Evolutionary conservation across 2,797 vertebrate genomes (phyloP).

Genomic region (Sebastolobus altivelis): DNA sequence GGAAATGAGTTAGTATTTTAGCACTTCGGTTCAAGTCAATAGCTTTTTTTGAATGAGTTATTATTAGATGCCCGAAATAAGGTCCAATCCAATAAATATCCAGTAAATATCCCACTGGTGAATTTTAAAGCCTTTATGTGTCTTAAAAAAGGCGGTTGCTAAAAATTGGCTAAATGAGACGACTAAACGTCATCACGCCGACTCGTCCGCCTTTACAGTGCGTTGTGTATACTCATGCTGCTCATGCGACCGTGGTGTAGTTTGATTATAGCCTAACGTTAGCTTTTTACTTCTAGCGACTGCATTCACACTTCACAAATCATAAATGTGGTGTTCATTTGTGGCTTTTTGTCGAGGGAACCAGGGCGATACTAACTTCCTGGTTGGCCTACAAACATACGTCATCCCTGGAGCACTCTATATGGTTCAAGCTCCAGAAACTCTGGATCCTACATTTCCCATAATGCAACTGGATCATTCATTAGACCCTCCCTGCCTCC

Average conservation of each 20-base stretch:
- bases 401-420: no score
- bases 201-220: rapidly evolving
- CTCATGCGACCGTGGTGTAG: not conserved
- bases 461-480: constrained; percentile 17
- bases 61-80: not conserved
- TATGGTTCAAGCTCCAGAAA: constrained; percentile 13
- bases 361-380: no score
- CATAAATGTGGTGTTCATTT: no score
- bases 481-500: not conserved
- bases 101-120: no score
- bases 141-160: no score
- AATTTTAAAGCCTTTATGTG: no score
- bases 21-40: not conserved
- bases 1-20: not conserved
- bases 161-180: not conserved
- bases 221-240: no score
- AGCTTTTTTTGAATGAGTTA: not conserved
- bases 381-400: no score
- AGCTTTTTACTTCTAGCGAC: not conserved
- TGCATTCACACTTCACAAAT: no score
- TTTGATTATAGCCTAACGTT: not conserved
- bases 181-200: rapidly evolving
- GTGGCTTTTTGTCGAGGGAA: no score
- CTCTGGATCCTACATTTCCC: not conserved
- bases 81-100: not conserved